Base-by-base conservation (phyloP, 2,888 invertebrate species). In the Thymelicus lineola region DNA sequence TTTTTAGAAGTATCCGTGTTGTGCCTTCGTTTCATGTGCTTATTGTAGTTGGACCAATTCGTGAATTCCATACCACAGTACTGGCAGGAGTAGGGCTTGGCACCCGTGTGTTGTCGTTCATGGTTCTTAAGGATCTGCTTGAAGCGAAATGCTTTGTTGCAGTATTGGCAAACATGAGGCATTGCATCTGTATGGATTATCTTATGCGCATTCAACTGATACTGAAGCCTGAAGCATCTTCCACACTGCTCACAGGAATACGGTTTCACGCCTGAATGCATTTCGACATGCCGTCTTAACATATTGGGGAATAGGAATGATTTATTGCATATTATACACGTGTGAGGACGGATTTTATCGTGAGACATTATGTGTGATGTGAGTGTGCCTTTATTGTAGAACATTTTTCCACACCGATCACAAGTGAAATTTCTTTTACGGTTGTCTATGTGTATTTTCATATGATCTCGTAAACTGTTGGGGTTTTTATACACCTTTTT, bases 1-100 rank as follows among this genome's bases (percentile, higher is more conserved):
- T 92, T 93, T 71, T 93, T 92, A 0, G 91, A 88, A 0, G 89
- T 91, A 55, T 91, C 90, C 2, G 77, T 94, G 46, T 95, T 95
- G 73, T 97, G 97, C 38, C 96, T 90, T 36, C 97, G 88, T 86
- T 96, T 97, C 96, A 97, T 96, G 81, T 97, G 97, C 77, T 97
- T 97, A 79, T 97, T 97, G 78, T 96, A 97, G 86, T 97, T 97
- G 0, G 97, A 96, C 97, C 97, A 97, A 81, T 97, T 97, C 0
- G 97, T 96, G 76, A 97, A 97, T 79, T 96, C 90, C 91, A 93
- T 91, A 68, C 96, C 95, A 79, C 97, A 97, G 73, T 96, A 95
- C 46, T 95, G 84, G 77, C 97, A 97, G 0, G 95, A 95, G 80
- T 97, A 97, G 0, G 97, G 97, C 45, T 96, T 94, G 48, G 95